Conservation (phyloP, 2,113 vertebrate genomes). For the Rhinoptilus africanus region DNA sequence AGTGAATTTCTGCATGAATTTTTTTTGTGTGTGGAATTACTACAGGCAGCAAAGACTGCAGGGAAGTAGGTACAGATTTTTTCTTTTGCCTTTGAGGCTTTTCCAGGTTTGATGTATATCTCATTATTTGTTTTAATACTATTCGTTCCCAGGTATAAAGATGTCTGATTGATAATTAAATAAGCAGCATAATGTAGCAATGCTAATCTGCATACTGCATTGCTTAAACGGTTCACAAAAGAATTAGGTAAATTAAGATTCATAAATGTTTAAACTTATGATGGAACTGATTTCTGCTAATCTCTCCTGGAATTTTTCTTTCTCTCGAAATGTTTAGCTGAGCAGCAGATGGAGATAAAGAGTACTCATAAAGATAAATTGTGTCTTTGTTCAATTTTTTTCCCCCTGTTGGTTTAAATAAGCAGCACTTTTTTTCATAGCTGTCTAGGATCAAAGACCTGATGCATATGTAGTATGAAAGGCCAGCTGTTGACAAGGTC, state of each 20-base stretch:
- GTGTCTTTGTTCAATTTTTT: not conserved
- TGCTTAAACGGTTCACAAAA: not conserved
- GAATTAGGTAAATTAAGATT: not conserved
- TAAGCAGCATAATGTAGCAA: not conserved
- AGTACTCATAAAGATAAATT: slow-evolving; percentile 10
- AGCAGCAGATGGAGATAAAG: slow-evolving; percentile 67
- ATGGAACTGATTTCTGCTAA: not conserved
- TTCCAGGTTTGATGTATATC: not conserved
- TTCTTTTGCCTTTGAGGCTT: not conserved
- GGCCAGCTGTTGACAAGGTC: not conserved
- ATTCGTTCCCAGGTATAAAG: not conserved
- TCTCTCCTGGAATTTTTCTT: not conserved
- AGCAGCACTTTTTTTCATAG: not conserved
- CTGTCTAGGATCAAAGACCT: not conserved
- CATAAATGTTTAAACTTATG: not conserved
- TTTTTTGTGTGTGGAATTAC: not conserved
- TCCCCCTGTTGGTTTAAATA: not conserved
- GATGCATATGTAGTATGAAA: not conserved
- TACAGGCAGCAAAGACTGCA: not conserved
- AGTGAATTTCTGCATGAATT: not conserved
- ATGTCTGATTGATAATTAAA: not conserved
- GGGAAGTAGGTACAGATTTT: not conserved
- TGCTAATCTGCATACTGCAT: not conserved
- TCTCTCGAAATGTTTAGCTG: not conserved
- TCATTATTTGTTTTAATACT: not conserved